Conservation (phyloP, 2,113 vertebrate genomes). For the Anhinga anhinga region DNA sequence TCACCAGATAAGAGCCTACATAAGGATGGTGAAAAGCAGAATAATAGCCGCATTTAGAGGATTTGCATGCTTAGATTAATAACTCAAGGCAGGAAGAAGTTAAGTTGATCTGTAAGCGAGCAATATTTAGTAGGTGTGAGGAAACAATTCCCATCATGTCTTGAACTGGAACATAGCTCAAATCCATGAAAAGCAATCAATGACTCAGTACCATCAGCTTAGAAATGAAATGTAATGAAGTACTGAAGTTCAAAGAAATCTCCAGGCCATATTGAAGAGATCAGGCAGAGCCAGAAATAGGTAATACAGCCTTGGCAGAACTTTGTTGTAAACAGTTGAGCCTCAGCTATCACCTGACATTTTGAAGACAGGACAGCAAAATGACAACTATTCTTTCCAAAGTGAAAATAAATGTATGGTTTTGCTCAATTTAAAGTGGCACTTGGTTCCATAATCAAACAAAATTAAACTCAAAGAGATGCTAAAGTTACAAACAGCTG, state of each 20-base stretch:
- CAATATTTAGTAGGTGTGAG: conserved; percentile 37
- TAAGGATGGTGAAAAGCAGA: not conserved
- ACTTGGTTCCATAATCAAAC: not conserved
- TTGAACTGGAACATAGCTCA: conserved; percentile 3
- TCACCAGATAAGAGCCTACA: not conserved
- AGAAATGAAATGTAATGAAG: conserved; percentile 16
- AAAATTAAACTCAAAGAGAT: not conserved
- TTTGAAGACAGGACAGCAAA: not conserved
- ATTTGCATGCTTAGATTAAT: not conserved
- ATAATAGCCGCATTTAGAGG: not conserved
- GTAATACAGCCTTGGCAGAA: not conserved
- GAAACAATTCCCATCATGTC: not conserved
- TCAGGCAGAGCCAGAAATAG: not conserved
- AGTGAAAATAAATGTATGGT: not conserved
- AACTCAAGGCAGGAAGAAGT: not conserved
- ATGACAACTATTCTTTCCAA: not conserved
- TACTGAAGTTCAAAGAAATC: conserved; percentile 21
- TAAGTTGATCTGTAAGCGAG: not conserved
- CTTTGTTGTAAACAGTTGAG: not conserved
- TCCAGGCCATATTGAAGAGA: not conserved
- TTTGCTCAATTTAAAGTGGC: not conserved
- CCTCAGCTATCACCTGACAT: not conserved
- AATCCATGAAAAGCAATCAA: conserved; percentile 37
- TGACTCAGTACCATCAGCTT: not conserved
- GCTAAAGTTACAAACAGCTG: not conserved